These are phyloP conservation scores for Seriola rivoliana DNA, from an alignment of 2,113 vertebrate genomes.

Conservation along the genomic window DNA sequence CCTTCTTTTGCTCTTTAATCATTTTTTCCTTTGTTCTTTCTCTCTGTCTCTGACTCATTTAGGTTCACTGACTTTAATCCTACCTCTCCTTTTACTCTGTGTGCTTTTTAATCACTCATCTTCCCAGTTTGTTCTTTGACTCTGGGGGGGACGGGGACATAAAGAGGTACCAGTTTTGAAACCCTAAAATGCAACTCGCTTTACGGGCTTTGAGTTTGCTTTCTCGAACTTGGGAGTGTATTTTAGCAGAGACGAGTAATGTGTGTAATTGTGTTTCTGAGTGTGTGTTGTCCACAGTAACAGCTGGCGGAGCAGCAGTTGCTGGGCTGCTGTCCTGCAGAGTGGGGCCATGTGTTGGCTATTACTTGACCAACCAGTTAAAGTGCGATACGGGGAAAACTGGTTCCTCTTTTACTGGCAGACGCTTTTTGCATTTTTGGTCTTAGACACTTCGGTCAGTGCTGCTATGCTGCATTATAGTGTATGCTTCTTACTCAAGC, in stretches of 20 bases:
- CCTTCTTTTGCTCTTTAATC: conserved; percentile 38
- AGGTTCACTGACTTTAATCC: conserved; percentile 47
- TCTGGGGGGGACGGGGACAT: background rate
- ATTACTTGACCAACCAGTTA: conserved; percentile 47
- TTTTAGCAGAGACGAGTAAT: conserved; percentile 2
- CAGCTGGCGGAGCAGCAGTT: conserved; percentile 75
- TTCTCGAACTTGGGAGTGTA: background rate
- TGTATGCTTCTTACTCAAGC: background rate
- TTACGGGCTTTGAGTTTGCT: background rate
- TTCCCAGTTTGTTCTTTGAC: background rate
- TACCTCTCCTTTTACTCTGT: background rate
- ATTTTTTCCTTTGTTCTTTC: conserved; percentile 53
- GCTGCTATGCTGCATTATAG: background rate
- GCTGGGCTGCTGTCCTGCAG: conserved; percentile 60
- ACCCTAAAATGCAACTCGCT: background rate
- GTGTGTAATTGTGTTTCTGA: conserved; percentile 10
- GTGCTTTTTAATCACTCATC: conserved; percentile 14
- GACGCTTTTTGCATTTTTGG: conserved; percentile 10
- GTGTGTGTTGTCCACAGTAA: conserved; percentile 41
- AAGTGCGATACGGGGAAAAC: conserved; percentile 38
- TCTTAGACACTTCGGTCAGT: background rate
- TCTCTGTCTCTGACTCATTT: conserved; percentile 30
- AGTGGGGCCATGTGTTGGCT: conserved; percentile 68
- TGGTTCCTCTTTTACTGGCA: conserved; percentile 25
- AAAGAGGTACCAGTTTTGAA: background rate